Base-by-base conservation (phyloP, 2,797 vertebrate genomes). In the Hyperoplus lanceolatus region DNA sequence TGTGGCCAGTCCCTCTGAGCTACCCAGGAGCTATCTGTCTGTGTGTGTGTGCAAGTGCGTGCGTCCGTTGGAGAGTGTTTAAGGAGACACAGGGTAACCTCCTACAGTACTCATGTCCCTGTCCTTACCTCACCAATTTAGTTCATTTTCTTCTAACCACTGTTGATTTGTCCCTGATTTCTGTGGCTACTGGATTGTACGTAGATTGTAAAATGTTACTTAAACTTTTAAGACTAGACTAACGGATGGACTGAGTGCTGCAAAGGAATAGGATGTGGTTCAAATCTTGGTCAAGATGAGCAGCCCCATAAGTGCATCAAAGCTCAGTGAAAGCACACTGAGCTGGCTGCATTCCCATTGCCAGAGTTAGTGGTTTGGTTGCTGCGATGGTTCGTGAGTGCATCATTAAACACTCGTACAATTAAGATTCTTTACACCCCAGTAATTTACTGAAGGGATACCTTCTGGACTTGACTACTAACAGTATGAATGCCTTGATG, bases 1-100 rank as follows among this genome's bases (percentile, higher is more conserved):
- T 92, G 91, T 82, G 92, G 91, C 93, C 92, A 84, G 76, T 54
- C 88, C 90, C 85, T 76, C 86, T 71, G 76, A 88, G 88, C 87
- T 75, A 79, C 81, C 73, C 82, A 82, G 75, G 81, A 89, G 82
- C 71, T 81, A 59, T 79, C 68, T 56, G 61, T 59, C 39, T 63
- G 56, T 39, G 7, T 13, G 36, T 15, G 29, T 29, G 29, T 29
- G 29, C 29, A 3, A 29, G 29, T 29, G 29, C 29, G 29, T 29
- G 29, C 29, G 29, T 29, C 29, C 29, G 29, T 29, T 29, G 56
- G 14, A 58, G 36, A 38, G 61, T 38, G 29, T 29, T 29, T 29
- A 29, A 29, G 1, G 56, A 18, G 49, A 55, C 21, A 10, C 49
- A 11, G 64, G 50, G 48, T 75, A 70, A 53, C 59, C n/a, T 49